Conservation (phyloP, 2,888 invertebrate genomes). For the Ceriagrion tenellum region DNA sequence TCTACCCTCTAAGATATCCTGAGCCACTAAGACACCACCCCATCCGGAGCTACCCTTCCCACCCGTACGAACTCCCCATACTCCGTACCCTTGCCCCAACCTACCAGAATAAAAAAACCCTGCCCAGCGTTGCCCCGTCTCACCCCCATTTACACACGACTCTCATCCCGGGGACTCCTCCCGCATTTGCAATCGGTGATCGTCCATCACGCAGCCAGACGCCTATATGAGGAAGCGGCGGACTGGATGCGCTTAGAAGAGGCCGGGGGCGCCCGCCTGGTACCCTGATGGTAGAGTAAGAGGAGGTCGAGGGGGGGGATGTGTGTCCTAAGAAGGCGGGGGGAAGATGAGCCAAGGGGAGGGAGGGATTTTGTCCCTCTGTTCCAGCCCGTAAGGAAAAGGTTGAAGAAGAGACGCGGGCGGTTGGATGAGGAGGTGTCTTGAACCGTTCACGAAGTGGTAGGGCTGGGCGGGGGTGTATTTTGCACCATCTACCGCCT, state of each 20-base stretch:
- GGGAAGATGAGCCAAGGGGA: not conserved
- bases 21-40: not conserved
- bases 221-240: slow-evolving; percentile 66
- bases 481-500: not conserved
- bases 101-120: not conserved
- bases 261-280: not conserved
- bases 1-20: not conserved
- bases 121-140: not conserved
- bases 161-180: not conserved
- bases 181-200: slow-evolving; percentile 63
- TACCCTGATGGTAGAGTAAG: not conserved
- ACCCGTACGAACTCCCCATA: not conserved
- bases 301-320: not conserved
- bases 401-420: no score
- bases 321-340: not conserved
- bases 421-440: not conserved
- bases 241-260: not conserved
- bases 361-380: not conserved
- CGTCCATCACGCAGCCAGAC: slow-evolving; percentile 66
- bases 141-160: not conserved
- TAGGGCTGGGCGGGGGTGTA: not conserved
- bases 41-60: not conserved
- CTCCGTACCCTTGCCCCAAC: not conserved
- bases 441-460: not conserved
- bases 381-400: not conserved